phyloP scores from a whole-genome alignment of 2,888 invertebrate species.

The Clepsis dumicolana region DNA sequence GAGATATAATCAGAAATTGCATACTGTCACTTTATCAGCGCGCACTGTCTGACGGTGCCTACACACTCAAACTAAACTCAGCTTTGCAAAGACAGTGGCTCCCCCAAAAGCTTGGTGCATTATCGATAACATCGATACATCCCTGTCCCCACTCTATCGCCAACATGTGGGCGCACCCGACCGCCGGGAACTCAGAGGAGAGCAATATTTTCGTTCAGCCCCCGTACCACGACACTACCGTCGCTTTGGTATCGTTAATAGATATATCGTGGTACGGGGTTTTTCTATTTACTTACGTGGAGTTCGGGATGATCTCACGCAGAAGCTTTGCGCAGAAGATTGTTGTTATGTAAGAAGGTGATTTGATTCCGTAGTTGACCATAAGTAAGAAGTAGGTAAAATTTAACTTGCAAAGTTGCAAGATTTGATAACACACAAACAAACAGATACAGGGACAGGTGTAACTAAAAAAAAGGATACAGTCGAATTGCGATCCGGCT shows the following conservation, averaged over 20 bases:
- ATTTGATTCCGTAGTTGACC: too few species aligned
- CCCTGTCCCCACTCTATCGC: constrained; percentile 58
- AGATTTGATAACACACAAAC: too few species aligned
- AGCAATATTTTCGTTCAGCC: constrained; percentile 83
- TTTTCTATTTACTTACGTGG: not conserved
- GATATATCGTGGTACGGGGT: constrained; percentile 47
- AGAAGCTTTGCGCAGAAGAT: not conserved
- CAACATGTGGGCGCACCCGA: constrained; percentile 83
- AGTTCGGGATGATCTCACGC: not conserved
- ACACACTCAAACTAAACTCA: too few species aligned
- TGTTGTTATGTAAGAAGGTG: too few species aligned
- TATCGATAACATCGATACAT: constrained; percentile 25
- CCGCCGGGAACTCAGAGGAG: constrained; percentile 74
- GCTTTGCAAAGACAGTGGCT: not conserved
- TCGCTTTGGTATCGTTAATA: constrained; percentile 46
- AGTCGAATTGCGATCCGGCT: too few species aligned
- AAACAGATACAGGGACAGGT: too few species aligned
- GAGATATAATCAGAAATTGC: too few species aligned
- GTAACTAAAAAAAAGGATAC: too few species aligned
- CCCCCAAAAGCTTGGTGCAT: not conserved
- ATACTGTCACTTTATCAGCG: too few species aligned
- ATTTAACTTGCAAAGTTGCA: too few species aligned
- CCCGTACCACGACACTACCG: constrained; percentile 62
- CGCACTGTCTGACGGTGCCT: too few species aligned
- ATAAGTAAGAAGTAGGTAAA: too few species aligned